Percentiles rank a stretch among this genome's conserved stretches.
Evolutionary conservation across 2,888 invertebrate species (phyloP).

Genomic region (Lycaena phlaeas): DNA sequence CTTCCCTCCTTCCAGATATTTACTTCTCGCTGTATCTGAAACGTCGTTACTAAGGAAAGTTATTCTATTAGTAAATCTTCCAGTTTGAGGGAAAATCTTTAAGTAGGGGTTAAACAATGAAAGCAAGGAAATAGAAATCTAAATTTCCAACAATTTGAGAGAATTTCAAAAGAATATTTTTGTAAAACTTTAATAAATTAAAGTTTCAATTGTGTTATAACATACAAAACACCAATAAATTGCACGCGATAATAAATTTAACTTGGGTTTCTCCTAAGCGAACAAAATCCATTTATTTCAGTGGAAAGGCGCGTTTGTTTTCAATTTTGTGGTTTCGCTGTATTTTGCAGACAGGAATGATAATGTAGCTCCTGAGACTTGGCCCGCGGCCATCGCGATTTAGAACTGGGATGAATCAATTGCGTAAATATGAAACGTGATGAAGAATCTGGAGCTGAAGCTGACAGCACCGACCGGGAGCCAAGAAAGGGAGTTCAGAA

Average conservation of each 20-base stretch:
- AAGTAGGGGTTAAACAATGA: background rate
- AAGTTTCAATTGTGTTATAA: constrained; percentile 6
- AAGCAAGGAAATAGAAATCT: background rate
- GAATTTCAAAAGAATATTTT: background rate
- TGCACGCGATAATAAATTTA: constrained; percentile 5
- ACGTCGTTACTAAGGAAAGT: too few relatives aligned
- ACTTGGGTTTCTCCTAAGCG: constrained; percentile 1
- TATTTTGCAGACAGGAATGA: constrained; percentile 3
- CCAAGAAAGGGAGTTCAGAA: too few relatives aligned
- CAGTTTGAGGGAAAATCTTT: too few relatives aligned
- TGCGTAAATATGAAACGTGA: constrained; percentile 7
- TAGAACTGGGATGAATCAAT: background rate
- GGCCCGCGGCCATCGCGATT: constrained; percentile 6
- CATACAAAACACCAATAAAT: constrained; percentile 8
- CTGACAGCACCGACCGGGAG: background rate
- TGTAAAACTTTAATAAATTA: background rate
- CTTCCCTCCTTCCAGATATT: too few relatives aligned
- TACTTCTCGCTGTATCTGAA: too few relatives aligned
- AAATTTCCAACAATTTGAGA: background rate
- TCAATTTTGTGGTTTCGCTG: constrained; percentile 6
- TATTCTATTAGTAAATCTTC: too few relatives aligned
- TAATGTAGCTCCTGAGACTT: constrained; percentile 9
- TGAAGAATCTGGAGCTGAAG: background rate
- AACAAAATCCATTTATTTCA: constrained; percentile 7
- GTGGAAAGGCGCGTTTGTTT: constrained; percentile 10